Conservation (phyloP, 1,140 invertebrate species). For the Drosophila ambigua region DNA sequence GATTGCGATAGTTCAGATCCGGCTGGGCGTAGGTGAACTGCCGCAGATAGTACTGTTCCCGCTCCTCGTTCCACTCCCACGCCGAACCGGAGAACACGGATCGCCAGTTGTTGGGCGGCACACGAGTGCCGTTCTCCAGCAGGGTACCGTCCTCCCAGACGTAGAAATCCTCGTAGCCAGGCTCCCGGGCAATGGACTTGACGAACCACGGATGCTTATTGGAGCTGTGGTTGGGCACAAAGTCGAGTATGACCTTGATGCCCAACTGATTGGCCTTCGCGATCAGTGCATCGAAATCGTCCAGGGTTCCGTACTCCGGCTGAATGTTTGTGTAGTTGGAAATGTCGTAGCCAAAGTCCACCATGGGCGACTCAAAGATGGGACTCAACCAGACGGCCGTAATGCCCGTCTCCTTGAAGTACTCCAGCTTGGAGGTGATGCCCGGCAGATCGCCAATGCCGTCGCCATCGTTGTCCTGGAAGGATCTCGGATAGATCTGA, state of each 20-base stretch:
- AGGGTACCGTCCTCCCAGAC: slow-evolving; percentile 87
- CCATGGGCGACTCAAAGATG: slow-evolving; percentile 88
- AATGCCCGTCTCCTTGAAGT: slow-evolving; percentile 85
- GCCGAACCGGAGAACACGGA: slow-evolving; percentile 86
- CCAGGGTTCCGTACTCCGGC: slow-evolving; percentile 88
- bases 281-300: slow-evolving; percentile 89
- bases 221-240: slow-evolving; percentile 90
- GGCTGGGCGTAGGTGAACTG: slow-evolving; percentile 87
- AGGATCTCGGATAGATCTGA: slow-evolving; percentile 69
- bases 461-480: slow-evolving; percentile 67
- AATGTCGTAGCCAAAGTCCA: slow-evolving; percentile 89
- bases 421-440: slow-evolving; percentile 85
- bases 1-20: slow-evolving; percentile 89
- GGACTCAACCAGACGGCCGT: slow-evolving; percentile 89
- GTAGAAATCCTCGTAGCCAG: slow-evolving; percentile 88
- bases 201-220: slow-evolving; percentile 89
- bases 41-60: slow-evolving; percentile 88
- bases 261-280: slow-evolving; percentile 85
- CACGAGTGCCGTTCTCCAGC: slow-evolving; percentile 49
- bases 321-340: slow-evolving; percentile 89
- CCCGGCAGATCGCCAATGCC: slow-evolving; percentile 68
- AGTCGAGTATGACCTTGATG: slow-evolving; percentile 77
- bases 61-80: slow-evolving; percentile 86
- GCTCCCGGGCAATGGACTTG: slow-evolving; percentile 86
- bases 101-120: slow-evolving; percentile 88